Evolutionary conservation across 2,797 vertebrate species (phyloP), one percentile per base, ranked within the genome.

Genomic region (Xenopus petersii): DNA sequence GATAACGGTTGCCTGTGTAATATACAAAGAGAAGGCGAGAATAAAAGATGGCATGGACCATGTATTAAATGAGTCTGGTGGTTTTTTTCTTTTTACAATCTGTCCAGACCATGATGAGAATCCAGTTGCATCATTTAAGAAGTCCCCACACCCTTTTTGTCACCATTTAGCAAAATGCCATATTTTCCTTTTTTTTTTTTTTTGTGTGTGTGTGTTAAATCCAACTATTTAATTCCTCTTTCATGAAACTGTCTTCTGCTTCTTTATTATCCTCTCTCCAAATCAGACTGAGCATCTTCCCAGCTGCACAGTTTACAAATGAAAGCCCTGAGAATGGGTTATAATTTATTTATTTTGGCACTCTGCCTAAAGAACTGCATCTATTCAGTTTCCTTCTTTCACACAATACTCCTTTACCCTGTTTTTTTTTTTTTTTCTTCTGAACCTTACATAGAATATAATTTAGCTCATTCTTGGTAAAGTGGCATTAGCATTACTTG

Each of bases 271-370:
- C n/a, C 15, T 21, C 47, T 64, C 24, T 15, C 21, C 17, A 54
- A n/a, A 24, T 61, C 33, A 62, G 7, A 61, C 73, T n/a, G 26
- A 54, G 61, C 73, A 55, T 75, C 48, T 16, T 63, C 15, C 12
- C 66, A 75, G 67, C 66, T 75, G 73, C 49, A 26, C 65, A 54
- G 61, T 60, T 63, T 63, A 68, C 73, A 17, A 75, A 63, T 56
- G n/a, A 21, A 75, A 69, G 73, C 26, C 60, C 55, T 70, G 30
- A 62, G 70, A 75, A 56, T 70, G 62, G 60, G 49, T 67, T 70
- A 21, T 75, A 58, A 69, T 75, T 63, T 75, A 75, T 75, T 75
- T 75, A 47, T 64, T 63, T 70, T 75, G 73, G 73, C 73, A 75
- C 15, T 30, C 33, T 69, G 73, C 66, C 73, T 70, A 75, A 75